Percentiles rank a stretch among this genome's conserved stretches.
These are phyloP conservation scores for Chlamydotis undulata DNA, from an alignment of 2,113 vertebrate genomes.

Conservation along the genomic window DNA sequence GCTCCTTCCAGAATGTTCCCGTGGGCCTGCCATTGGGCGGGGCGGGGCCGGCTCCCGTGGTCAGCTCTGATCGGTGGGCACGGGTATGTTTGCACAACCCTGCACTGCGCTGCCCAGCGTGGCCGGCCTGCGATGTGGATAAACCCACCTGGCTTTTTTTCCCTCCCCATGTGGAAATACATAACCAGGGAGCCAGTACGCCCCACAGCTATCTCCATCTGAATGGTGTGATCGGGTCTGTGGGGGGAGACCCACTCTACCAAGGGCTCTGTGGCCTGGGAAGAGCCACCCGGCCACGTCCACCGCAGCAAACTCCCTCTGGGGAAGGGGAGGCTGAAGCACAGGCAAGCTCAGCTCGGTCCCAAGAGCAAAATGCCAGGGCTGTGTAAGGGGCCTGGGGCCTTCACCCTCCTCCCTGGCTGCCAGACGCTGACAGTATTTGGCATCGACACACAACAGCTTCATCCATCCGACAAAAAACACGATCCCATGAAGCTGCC, in stretches of 20 bases:
- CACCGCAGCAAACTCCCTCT: background rate
- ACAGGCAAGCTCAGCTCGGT: fast-evolving
- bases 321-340: background rate
- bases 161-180: fast-evolving
- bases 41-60: background rate
- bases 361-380: background rate
- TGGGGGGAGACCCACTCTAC: background rate
- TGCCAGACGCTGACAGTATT: background rate
- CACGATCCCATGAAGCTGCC: fast-evolving
- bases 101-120: background rate
- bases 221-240: background rate
- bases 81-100: background rate
- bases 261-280: background rate
- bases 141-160: background rate
- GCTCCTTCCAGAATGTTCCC: background rate
- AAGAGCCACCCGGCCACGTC: background rate
- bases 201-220: background rate
- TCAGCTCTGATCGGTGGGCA: background rate
- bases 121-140: fast-evolving
- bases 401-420: background rate
- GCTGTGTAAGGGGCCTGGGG: background rate
- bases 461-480: background rate
- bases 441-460: background rate
- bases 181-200: background rate
- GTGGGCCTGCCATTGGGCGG: too few relatives aligned